Evolutionary conservation across 1,140 invertebrate genomes (phyloP).

Genomic region (Adoxophyes honmai): DNA sequence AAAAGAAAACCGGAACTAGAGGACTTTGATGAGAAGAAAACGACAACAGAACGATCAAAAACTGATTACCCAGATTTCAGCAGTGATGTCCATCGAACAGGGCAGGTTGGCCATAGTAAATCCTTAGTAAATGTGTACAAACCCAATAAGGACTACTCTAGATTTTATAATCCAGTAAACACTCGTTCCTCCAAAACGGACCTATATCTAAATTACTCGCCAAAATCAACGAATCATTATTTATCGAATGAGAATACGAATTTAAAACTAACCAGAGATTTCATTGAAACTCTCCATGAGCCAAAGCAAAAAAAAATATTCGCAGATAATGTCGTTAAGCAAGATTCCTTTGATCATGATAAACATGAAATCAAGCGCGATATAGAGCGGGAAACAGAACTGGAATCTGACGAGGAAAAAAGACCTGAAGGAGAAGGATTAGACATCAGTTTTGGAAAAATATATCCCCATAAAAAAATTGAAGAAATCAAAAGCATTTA

Average conservation of each 20-base stretch:
- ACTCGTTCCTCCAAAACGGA: neutral
- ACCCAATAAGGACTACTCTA: slow-evolving; percentile 21
- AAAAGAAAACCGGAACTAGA: neutral
- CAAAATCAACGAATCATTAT: neutral
- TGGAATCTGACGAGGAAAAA: neutral
- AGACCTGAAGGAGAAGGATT: neutral
- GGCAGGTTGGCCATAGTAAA: neutral
- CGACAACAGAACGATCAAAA: neutral
- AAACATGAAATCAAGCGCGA: neutral
- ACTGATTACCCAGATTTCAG: neutral
- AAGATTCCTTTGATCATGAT: neutral
- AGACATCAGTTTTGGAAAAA: neutral
- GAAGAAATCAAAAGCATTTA: neutral
- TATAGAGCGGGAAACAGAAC: too few species aligned
- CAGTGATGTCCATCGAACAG: neutral
- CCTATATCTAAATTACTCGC: neutral
- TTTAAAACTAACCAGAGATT: slow-evolving; percentile 3
- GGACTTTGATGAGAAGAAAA: neutral
- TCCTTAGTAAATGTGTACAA: slow-evolving; percentile 28
- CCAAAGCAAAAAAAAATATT: neutral
- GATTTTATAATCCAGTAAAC: slow-evolving; percentile 20
- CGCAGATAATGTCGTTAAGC: neutral
- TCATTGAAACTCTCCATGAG: neutral
- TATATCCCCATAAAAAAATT: neutral
- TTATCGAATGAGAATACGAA: neutral